A percentile compares a stretch with the other conserved stretches of the same genome.
phyloP scores from a whole-genome alignment of 2,888 invertebrate genomes.

The Drosophila anomalata region DNA sequence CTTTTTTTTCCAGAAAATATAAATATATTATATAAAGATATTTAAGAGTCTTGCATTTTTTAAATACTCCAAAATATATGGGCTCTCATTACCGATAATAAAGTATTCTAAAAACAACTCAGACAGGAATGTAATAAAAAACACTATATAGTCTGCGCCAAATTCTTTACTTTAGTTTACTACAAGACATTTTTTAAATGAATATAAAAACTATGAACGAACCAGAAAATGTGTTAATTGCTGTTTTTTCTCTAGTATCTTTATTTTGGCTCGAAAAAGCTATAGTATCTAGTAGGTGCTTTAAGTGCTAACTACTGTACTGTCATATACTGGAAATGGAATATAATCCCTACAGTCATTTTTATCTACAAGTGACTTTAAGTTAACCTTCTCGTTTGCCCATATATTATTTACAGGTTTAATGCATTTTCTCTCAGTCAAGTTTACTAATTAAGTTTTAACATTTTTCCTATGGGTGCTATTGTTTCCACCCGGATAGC shows the following conservation, averaged over 20 bases:
- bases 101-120: background rate
- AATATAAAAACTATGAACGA: background rate
- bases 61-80: background rate
- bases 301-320: slow-evolving; percentile 1
- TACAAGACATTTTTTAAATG: no score
- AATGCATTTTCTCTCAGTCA: slow-evolving; percentile 2
- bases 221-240: background rate
- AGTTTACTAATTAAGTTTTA: slow-evolving; percentile 29
- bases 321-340: slow-evolving; percentile 2
- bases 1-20: background rate
- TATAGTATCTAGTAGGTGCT: background rate
- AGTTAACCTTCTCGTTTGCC: slow-evolving; percentile 15
- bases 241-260: background rate
- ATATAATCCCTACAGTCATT: slow-evolving; percentile 9
- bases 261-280: background rate
- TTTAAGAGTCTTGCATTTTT: background rate
- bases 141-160: background rate
- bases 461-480: background rate
- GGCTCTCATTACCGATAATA: background rate
- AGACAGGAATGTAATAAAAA: background rate
- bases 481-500: slow-evolving; percentile 8
- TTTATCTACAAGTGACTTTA: slow-evolving; percentile 26
- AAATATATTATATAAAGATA: background rate
- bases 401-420: background rate
- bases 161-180: background rate